Base-by-base conservation (phyloP, 2,797 vertebrate genomes). In the Lagodon rhomboides region DNA sequence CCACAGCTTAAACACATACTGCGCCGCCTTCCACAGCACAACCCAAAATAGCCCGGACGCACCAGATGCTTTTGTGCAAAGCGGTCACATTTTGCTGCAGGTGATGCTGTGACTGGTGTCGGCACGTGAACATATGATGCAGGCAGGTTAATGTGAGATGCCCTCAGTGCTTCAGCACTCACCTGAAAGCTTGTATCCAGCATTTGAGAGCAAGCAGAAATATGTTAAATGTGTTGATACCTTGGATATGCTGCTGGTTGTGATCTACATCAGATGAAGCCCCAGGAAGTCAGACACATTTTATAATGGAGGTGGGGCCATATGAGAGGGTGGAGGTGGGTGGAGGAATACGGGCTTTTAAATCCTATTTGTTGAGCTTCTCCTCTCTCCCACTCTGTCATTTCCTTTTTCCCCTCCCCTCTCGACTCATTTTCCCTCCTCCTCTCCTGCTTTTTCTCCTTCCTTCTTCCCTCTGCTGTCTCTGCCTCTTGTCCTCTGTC, bases 201-300 rank as follows among this genome's bases (percentile, higher is more conserved):
- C 22, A 3, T 49, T 53, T 20, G 0, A 12, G 2, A 23, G 15
- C 5, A 3, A 18, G 25, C 22, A 10, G 27, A 43, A 49, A 4
- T 3, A 43, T 50, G 47, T 41, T 12, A 44, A 18, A 30, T 27
- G 30, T 73, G 11, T 18, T 17, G 20, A 66, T 13, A 17, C 50
- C 5, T 46, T 25, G 25, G 56, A 69, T 27, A 12, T 65, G 66
- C n/a, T 73, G 70, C 65, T 70, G 71, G 80, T 75, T 83, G 71
- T 69, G 77, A 75, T 91, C 79, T 87, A 70, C 65, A 22, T 70
- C 69, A 73, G 25, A 76, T 75, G 50, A 34, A 13, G 9, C 18
- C 8, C 20, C 18, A 12, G 59, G 77, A 70, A 68, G 54, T 53
- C 74, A 63, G 68, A 73, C 76, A 77, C 50, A 76, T 90, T 91